phyloP scores from a whole-genome alignment of 2,113 vertebrate genomes.

The Gnathonemus echidnorhynchus region DNA sequence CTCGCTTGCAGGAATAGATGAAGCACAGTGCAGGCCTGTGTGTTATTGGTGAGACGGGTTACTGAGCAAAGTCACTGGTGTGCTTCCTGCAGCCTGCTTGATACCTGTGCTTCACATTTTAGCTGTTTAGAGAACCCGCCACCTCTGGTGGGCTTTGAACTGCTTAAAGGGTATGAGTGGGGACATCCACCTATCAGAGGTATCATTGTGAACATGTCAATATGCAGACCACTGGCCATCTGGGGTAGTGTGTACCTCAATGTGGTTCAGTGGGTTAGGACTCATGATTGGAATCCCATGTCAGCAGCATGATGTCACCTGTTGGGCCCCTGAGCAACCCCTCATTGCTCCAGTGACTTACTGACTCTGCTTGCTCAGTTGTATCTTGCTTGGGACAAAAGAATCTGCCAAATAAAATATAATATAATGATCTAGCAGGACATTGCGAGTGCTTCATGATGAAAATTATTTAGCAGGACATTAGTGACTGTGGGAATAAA shows the following conservation, averaged over 20 bases:
- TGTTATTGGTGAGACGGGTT: constrained; percentile 46
- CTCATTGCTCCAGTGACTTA: background rate
- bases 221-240: background rate
- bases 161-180: background rate
- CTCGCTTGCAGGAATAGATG: background rate
- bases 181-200: background rate
- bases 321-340: background rate
- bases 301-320: background rate
- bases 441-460: background rate
- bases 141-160: background rate
- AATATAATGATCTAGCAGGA: background rate
- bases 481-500: background rate
- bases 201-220: background rate
- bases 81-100: background rate
- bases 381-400: background rate
- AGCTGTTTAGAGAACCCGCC: background rate
- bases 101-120: background rate
- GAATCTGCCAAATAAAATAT: background rate
- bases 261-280: background rate
- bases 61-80: background rate
- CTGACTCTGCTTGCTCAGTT: background rate
- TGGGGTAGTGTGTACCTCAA: background rate
- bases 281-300: background rate
- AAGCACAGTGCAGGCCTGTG: constrained; percentile 28
- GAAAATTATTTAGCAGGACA: background rate